phyloP scores from a whole-genome alignment of 2,888 invertebrate genomes.

The Endotricha flammealis region DNA sequence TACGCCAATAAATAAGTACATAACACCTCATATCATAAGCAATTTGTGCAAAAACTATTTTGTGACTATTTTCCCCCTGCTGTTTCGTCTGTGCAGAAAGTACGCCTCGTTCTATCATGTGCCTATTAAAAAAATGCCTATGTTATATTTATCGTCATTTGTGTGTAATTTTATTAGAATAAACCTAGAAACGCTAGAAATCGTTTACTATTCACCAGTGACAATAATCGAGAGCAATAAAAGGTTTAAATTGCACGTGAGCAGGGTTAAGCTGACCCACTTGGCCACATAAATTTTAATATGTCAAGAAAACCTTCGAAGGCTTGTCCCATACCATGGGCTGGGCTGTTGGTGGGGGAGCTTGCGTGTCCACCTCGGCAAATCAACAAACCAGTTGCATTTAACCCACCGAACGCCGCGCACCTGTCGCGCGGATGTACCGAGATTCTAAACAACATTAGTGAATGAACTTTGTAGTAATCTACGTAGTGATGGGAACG shows the following conservation, averaged over 20 bases:
- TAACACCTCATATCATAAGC: too few species aligned
- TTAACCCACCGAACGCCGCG: slow-evolving; percentile 33
- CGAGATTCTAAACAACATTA: slow-evolving; percentile 15
- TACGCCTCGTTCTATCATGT: too few species aligned
- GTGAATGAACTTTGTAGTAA: slow-evolving; percentile 39
- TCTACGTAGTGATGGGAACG: slow-evolving; percentile 33
- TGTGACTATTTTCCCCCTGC: too few species aligned
- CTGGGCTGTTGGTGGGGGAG: slow-evolving; percentile 43
- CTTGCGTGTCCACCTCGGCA: slow-evolving; percentile 33
- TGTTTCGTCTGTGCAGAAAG: too few species aligned
- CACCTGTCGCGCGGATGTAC: slow-evolving; percentile 25
- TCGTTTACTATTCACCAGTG: too few species aligned
- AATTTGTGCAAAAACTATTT: too few species aligned
- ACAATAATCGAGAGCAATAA: slow-evolving; percentile 8
- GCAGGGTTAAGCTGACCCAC: slow-evolving; percentile 37
- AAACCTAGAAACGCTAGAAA: too few species aligned
- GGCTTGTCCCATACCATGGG: slow-evolving; percentile 30
- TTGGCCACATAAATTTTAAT: slow-evolving; percentile 31
- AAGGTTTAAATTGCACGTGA: slow-evolving; percentile 11
- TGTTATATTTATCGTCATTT: too few species aligned
- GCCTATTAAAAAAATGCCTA: too few species aligned
- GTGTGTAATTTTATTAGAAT: too few species aligned
- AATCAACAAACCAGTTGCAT: slow-evolving; percentile 50
- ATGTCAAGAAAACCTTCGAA: slow-evolving; percentile 39
- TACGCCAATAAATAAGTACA: too few species aligned